A percentile compares a stretch with the other conserved stretches of the same genome.
Evolutionary conservation across 2,797 vertebrate genomes (phyloP).

Genomic region (Podargus strigoides): DNA sequence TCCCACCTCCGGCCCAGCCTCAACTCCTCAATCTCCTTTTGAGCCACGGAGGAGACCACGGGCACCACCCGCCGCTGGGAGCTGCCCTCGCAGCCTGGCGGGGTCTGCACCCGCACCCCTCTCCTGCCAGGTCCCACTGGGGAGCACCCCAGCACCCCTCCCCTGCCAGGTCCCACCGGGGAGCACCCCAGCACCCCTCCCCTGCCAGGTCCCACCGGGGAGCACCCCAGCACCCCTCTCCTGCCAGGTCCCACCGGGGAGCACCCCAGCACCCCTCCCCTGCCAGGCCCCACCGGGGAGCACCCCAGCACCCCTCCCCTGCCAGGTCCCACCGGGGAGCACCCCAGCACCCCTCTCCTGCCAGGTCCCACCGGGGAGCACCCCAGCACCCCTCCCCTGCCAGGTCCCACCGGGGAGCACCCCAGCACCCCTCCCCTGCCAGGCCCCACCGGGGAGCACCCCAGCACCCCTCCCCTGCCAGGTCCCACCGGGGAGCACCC

Average conservation of each 20-base stretch:
- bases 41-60: background rate
- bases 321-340: background rate
- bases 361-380: background rate
- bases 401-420: background rate
- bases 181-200: background rate
- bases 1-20: background rate
- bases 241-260: background rate
- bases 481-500: background rate
- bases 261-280: background rate
- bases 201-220: background rate
- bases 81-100: background rate
- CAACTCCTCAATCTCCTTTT: background rate
- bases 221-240: background rate
- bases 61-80: background rate
- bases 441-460: background rate
- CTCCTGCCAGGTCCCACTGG: background rate
- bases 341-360: background rate
- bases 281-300: background rate
- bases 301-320: background rate
- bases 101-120: background rate
- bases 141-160: no score
- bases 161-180: background rate
- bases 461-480: background rate
- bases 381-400: background rate
- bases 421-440: background rate